Conservation (phyloP, 2,797 vertebrate genomes). For the Leptatherina wallacei region DNA sequence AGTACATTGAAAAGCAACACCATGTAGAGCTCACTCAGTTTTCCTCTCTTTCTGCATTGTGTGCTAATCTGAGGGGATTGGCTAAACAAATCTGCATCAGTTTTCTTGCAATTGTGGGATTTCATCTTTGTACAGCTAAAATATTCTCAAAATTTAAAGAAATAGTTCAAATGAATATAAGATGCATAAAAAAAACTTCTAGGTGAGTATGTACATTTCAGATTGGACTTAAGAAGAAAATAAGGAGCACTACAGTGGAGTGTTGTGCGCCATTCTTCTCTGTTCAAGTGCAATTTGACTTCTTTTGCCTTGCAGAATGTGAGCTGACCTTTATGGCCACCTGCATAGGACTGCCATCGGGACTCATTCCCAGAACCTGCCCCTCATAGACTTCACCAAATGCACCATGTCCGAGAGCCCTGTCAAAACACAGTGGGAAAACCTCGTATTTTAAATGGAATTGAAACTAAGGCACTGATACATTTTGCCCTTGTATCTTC, state of each 20-base stretch:
- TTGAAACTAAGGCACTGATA: not conserved
- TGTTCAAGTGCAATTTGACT: conserved; percentile 19
- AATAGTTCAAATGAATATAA: not conserved
- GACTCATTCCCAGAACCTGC: conserved; percentile 87
- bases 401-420: conserved; percentile 91
- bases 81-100: not conserved
- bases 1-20: conserved; percentile 23
- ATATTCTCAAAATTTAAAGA: not conserved
- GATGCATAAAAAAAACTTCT: not conserved
- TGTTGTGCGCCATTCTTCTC: conserved; percentile 1
- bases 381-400: conserved; percentile 96
- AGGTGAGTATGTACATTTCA: not conserved
- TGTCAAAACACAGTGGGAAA: conserved; percentile 51
- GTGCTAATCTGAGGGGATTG: not conserved
- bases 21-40: conserved; percentile 6
- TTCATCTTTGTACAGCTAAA: conserved; percentile 1
- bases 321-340: conserved; percentile 93
- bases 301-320: conserved; percentile 4
- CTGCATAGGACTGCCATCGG: conserved; percentile 87
- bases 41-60: not conserved
- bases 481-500: not conserved
- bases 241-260: not conserved
- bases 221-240: not conserved
- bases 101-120: not conserved
- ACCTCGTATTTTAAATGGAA: not conserved